Evolutionary conservation across 2,113 vertebrate species (phyloP), one percentile per base, ranked within the genome.

Genomic region (Hyaena hyaena): DNA sequence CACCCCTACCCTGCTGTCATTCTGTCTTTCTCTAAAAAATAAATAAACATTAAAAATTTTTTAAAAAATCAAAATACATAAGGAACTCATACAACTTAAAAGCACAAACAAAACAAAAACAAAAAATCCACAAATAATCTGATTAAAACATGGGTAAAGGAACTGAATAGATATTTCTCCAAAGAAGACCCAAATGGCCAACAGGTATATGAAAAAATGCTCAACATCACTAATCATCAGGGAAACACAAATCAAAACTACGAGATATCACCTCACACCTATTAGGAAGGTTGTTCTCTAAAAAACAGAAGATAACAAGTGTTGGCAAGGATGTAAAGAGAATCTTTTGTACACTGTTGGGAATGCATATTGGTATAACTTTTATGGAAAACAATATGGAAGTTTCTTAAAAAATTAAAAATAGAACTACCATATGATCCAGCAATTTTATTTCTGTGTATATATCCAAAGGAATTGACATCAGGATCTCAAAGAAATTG

Each of bases 171-270:
- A 21, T 19, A 53, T 23, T 76, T 76, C 58, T 90, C 35, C 45
- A 84, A 45, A 90, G 68, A 90, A 90, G 68, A 76, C 45, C n/a
- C 5, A 76, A 76, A 21, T 66, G 35, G 71, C 55, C 33, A 77
- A 93, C 1, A 33, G 24, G 17, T 76, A 66, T 68, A 55, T 84
- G 79, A 84, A 58, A 89, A 83, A 28, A 95, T 63, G 53, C 23
- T 28, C 53, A 74, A 92, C 39, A 48, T 33, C 55, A 65, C 69
- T 89, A 65, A 94, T 50, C 45, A 63, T 73, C 26, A 63, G 45
- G 19, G 68, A 89, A 65, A 89, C 53, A n/a, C 39, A 82, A 89
- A 89, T 74, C 86, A 83, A 82, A 95, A 74, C 19, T 61, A 89
- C 45, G 74, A 73, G 19, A 26, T 89, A 33, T 65, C 39, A 73